A percentile compares a stretch with the other conserved stretches of the same genome.
These are phyloP conservation scores for Merodon equestris DNA, from an alignment of 2,888 invertebrate species.

Conservation along the genomic window DNA sequence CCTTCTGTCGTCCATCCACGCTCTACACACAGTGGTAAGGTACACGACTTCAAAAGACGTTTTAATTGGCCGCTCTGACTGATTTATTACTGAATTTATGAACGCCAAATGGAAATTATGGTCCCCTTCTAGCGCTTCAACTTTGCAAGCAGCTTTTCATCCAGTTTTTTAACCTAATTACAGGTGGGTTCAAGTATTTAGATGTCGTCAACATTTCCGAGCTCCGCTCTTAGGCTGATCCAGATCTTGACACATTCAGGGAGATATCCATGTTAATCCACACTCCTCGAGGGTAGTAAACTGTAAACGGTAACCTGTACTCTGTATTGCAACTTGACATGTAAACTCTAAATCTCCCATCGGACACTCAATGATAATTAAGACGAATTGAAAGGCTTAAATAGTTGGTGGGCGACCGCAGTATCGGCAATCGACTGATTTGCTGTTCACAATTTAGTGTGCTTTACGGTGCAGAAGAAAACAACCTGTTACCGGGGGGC, in stretches of 20 bases:
- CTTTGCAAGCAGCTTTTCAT: constrained; percentile 14
- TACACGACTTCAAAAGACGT: constrained; percentile 49
- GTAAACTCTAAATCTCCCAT: not conserved
- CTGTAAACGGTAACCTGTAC: not conserved
- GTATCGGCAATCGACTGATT: constrained; percentile 33
- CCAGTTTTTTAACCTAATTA: constrained; percentile 34
- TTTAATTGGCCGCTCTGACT: constrained; percentile 69
- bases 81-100: constrained; percentile 69
- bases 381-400: constrained; percentile 55
- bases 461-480: no score
- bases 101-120: constrained; percentile 59
- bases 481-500: no score
- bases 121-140: not conserved
- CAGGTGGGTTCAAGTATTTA: constrained; percentile 52
- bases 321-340: no score
- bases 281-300: constrained; percentile 43
- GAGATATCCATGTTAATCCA: constrained; percentile 48
- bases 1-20: no score
- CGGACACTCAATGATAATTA: constrained; percentile 46
- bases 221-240: constrained; percentile 47
- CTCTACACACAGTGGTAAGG: no score
- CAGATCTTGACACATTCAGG: constrained; percentile 61
- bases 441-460: not conserved
- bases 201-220: constrained; percentile 41
- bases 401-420: constrained; percentile 51